These are phyloP conservation scores for Phrynocephalus guinanensis DNA, from an alignment of 2,797 vertebrate species.

Conservation along the genomic window DNA sequence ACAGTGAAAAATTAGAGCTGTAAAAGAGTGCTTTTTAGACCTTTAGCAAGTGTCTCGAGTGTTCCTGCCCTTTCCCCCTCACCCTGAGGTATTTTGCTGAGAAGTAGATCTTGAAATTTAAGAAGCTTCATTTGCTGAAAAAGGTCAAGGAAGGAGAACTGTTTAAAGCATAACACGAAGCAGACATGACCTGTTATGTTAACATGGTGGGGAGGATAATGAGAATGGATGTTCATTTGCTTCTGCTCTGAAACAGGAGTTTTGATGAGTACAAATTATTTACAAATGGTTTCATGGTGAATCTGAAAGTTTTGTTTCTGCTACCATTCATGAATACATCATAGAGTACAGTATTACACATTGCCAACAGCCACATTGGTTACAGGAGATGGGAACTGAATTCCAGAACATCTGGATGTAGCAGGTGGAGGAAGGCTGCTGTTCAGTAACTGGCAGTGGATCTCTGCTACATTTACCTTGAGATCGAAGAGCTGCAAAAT, in stretches of 20 bases:
- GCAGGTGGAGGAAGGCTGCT: too few relatives aligned
- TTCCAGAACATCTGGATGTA: too few relatives aligned
- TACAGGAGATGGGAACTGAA: too few relatives aligned
- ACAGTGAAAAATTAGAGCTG: conserved; percentile 18
- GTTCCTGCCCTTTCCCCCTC: background rate
- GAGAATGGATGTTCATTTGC: conserved; percentile 63
- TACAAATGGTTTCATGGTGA: conserved; percentile 3
- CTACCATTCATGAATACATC: background rate
- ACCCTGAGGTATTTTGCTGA: background rate
- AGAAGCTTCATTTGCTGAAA: conserved; percentile 30
- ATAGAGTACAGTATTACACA: too few relatives aligned
- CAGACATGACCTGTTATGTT: conserved; percentile 46
- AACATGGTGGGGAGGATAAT: conserved; percentile 53
- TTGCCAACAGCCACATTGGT: too few relatives aligned
- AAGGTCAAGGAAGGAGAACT: conserved; percentile 47
- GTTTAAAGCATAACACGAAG: conserved; percentile 34
- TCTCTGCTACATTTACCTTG: background rate
- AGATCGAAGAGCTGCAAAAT: background rate
- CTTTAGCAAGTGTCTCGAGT: background rate
- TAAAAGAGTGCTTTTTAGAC: background rate
- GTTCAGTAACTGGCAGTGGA: background rate
- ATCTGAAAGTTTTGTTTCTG: background rate
- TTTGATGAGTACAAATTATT: conserved; percentile 35
- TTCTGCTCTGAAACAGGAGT: conserved; percentile 51
- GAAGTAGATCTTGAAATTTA: conserved; percentile 6